Base-by-base conservation (phyloP, 2,113 vertebrate species). In the Oncorhynchus gorbuscha region DNA sequence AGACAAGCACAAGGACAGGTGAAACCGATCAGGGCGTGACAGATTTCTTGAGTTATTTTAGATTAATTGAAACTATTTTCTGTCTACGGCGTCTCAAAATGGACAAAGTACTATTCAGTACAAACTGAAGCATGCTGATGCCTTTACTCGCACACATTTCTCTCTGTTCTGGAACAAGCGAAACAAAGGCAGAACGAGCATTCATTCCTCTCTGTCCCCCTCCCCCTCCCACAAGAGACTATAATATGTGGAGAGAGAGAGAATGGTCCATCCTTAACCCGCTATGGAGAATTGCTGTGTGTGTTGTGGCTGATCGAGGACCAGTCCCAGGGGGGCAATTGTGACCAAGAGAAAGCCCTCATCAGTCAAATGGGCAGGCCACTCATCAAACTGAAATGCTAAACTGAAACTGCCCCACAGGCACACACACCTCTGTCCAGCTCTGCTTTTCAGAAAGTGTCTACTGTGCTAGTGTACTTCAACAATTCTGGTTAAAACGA, bases 311-410 rank as follows among this genome's bases (percentile, higher is more conserved):
- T 35, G 32, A 59, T 59, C 30, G 18, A 28, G 12, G 32, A 32
- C 45, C 35, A 55, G 4, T 69, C 72, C 74, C 65, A 70, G 62
- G 45, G 67, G 67, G 62, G 28, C 39, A 51, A 22, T 77, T 62
- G 39, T 76, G 35, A 64, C 59, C 35, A 35, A 67, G 28, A 62
- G 71, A 72, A 58, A 35, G 39, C n/a, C 45, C 73, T 55, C 45
- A 71, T 65, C 30, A n/a, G 76, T 77, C n/a, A 71, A n/a, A 71
- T 70, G 69, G 39, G 48, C 62, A 67, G 24, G 64, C 22, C 28
- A 48, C 35, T 75, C 55, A 72, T 81, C 30, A 79, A 65, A 81
- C 24, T 51, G 24, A 26, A 59, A 69, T 3, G 11, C 16, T 55
- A 55, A 51, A 72, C 39, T 39, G 24, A 69, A 69, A 62, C 6